These are phyloP conservation scores for Athene cunicularia DNA, from an alignment of 2,113 vertebrate genomes.

Conservation along the genomic window DNA sequence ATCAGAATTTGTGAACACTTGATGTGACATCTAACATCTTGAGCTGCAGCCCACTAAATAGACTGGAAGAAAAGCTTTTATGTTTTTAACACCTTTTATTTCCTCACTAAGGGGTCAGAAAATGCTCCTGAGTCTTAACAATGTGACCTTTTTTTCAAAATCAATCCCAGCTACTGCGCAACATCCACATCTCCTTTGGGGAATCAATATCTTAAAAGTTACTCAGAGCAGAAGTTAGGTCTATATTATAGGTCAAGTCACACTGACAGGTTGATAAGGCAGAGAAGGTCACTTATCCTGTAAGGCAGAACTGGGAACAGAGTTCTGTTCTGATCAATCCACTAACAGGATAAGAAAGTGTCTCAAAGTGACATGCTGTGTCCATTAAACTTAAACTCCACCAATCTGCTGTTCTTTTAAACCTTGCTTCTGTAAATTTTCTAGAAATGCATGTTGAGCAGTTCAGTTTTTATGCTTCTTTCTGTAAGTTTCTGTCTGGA, in stretches of 20 bases:
- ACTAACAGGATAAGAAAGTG: slow-evolving; percentile 14
- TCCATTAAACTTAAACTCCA: slow-evolving; percentile 45
- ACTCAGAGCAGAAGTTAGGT: slow-evolving; percentile 14
- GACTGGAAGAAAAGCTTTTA: slow-evolving; percentile 1
- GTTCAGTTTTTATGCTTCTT: neutral
- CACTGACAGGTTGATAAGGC: neutral
- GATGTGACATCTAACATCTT: neutral
- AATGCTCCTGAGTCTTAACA: neutral
- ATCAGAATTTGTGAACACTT: neutral
- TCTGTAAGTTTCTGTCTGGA: neutral
- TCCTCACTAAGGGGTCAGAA: neutral
- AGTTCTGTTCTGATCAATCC: slow-evolving; percentile 18
- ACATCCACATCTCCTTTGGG: neutral
- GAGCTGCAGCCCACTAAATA: slow-evolving; percentile 10
- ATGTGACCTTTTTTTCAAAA: neutral
- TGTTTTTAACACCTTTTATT: slow-evolving; percentile 12
- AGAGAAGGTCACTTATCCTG: slow-evolving; percentile 7
- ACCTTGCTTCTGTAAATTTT: slow-evolving; percentile 42
- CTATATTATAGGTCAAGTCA: slow-evolving; percentile 35
- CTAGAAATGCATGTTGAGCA: neutral
- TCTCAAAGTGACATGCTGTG: slow-evolving; percentile 27
- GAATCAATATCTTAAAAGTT: slow-evolving; percentile 42
- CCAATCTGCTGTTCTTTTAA: slow-evolving; percentile 31
- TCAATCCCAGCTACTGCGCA: neutral
- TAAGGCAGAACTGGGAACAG: neutral